Evolutionary conservation across 2,797 vertebrate species (phyloP), one percentile per base, ranked within the genome.

Genomic region (Denticeps clupeoides): DNA sequence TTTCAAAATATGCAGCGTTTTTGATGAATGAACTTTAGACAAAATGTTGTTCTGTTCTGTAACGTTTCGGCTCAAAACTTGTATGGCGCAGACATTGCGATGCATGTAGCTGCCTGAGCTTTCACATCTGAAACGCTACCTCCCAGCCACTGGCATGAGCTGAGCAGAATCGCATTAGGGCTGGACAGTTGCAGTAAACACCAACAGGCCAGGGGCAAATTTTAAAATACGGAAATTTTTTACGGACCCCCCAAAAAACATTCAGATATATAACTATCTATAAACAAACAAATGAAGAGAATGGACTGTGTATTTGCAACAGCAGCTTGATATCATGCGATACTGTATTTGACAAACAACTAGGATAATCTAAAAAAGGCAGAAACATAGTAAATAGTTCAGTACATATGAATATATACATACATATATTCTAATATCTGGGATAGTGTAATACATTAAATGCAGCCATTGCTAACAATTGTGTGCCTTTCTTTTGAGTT

Each of bases 21-120:
- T 90, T 95, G 92, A 95, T 96, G 88, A 97, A 97, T 97, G 92
- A 97, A 99, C 95, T 97, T 97, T 96, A 77, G 65, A 87, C 80
- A 93, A 93, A 95, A 92, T 86, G 87, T 87, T 93, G 85, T 85
- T 89, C 87, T 87, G 83, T 83, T 88, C 87, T 77, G 65, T 84
- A 87, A 84, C 82, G 84, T 84, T 86, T 82, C 75, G 82, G 88
- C 87, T 87, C 82, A 79, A 89, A 88, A 79, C 74, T 67, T 57
- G 74, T 70, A 82, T 80, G 73, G 75, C 76, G 73, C 78, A 79
- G 76, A 82, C 74, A 75, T 82, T 76, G 35, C 10, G 35, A 38
- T 5, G 35, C 18, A 8, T 41, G 59, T 70, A 79, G 73, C 72
- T 83, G 77, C 79, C 78, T 70, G 76, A 86, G 74, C 73, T 61